Evolutionary conservation across 2,888 invertebrate species (phyloP), one percentile per base, ranked within the genome.

Genomic region (Leptopilina drosophilae): DNA sequence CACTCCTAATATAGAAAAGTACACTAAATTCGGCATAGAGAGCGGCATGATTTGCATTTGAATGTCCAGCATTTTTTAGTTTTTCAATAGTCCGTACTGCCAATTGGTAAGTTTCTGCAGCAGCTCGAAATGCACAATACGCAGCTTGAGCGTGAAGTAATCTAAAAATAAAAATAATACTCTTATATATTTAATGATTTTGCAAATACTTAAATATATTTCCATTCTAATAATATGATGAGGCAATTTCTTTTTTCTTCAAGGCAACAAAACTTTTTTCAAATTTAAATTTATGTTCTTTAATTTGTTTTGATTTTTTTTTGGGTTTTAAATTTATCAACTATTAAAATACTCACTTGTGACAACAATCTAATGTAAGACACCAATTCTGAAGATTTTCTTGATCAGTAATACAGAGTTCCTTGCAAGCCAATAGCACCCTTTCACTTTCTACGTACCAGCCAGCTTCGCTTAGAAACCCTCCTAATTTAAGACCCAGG

Each of bases 391-490:
- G 92, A 0, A 93, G 92, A 78, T 93, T 93, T 85, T 93, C 92
- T 26, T 93, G 93, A 84, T 93, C 93, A 9, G 91, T 89, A 81
- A 93, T 92, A 89, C 96, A 95, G 77, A 96, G 91, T 83, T 94
- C 92, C 82, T 95, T 94, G 86, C 96, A 96, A 11, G 94, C 93
- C 64, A 94, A 91, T 84, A 97, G 92, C 77, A 98, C 95, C 66
- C 94, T 93, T 88, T 96, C 95, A 82, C 96, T 96, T 89, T 96
- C 96, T 83, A 93, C 93, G 90, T 96, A 96, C 96, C 97, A 97
- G 0, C 98, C 98, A 0, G 97, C 96, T 89, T 98, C 98, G 89
- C 95, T 96, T 5, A 98, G 94, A 92, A 98, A 98, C 82, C 94
- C 94, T 80, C 96, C 96, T 3, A 92, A 87, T 80, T 86, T 86